Evolutionary conservation across 2,113 vertebrate genomes (phyloP).

Genomic region (Cephalopholis sonnerati): DNA sequence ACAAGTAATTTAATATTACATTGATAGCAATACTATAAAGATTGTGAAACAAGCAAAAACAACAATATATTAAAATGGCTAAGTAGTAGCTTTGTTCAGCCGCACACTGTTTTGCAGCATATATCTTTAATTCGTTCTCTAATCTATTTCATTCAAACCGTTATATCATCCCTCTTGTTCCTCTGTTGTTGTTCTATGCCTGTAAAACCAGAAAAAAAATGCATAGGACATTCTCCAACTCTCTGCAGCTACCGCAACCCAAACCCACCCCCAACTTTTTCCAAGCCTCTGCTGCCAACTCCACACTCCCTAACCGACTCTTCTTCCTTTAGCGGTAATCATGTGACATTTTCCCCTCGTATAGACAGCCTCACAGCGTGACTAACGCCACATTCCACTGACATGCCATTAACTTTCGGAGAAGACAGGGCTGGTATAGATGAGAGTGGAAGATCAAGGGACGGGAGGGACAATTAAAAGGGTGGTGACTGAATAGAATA

Average conservation of each 20-base stretch:
- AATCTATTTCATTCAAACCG: background rate
- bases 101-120: background rate
- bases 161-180: background rate
- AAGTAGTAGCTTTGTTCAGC: background rate
- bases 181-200: background rate
- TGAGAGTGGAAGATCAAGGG: constrained; percentile 4
- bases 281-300: constrained; percentile 29
- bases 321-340: constrained; percentile 18
- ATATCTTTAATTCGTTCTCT: background rate
- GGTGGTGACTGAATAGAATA: constrained; percentile 22
- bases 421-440: constrained; percentile 16
- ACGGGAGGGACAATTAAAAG: background rate
- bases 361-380: background rate
- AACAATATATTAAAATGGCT: background rate
- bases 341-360: constrained; percentile 39
- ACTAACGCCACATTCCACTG: constrained; percentile 46
- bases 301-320: background rate
- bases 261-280: constrained; percentile 19
- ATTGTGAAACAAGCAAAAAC: background rate
- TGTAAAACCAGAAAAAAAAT: constrained; percentile 15
- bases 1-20: background rate
- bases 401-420: background rate
- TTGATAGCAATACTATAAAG: background rate
- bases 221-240: constrained; percentile 18
- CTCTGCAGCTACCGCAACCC: background rate